Base-by-base conservation (phyloP, 2,113 vertebrate species). In the Myodes glareolus region DNA sequence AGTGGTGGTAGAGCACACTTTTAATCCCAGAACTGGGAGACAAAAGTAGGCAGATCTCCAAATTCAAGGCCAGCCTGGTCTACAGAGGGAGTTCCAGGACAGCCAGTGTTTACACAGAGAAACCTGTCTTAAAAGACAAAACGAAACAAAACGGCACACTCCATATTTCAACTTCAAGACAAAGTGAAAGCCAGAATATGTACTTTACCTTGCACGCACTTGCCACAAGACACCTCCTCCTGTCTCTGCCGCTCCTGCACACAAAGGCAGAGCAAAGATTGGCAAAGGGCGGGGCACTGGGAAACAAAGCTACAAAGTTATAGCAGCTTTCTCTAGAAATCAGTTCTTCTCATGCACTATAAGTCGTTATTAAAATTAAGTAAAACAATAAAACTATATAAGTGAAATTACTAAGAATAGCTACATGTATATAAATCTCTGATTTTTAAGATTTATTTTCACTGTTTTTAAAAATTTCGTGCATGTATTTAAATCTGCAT, bases 171-270 rank as follows among this genome's bases (percentile, higher is more conserved):
- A 85, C 39, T 72, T 78, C 58, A 92, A 94, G 33, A 52, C 86
- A 88, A 93, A 92, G 63, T 12, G 55, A 21, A 88, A 93, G 52
- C 77, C 93, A 94, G 87, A 76, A 9, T 61, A 81, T 33, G 19
- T 77, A 75, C 98, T 98, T 90, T 98, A 99, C 99, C 99, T 98
- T 98, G 98, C 92, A 98, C 97, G 94, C 98, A 97, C 63, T 99
- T 97, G 84, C 99, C 99, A 98, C 97, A 98, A 5, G 99, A 99
- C 77, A 99, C 98, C 91, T 98, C 98, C 89, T 98, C 99, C 98
- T 99, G 99, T 97, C 98, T 99, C 94, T 99, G 99, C 92, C 98
- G 99, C 95, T 99, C 99, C 99, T 99, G 97, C 98, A 98, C 76
- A 95, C 94, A 98, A 98, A 98, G 0, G 63, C n/a, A 95, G 25